Evolutionary conservation across 92 coral and sea anemone genomes (phyloP), one percentile per base, ranked within the genome.

Genomic region (Hydrozoanthus gracilis): DNA sequence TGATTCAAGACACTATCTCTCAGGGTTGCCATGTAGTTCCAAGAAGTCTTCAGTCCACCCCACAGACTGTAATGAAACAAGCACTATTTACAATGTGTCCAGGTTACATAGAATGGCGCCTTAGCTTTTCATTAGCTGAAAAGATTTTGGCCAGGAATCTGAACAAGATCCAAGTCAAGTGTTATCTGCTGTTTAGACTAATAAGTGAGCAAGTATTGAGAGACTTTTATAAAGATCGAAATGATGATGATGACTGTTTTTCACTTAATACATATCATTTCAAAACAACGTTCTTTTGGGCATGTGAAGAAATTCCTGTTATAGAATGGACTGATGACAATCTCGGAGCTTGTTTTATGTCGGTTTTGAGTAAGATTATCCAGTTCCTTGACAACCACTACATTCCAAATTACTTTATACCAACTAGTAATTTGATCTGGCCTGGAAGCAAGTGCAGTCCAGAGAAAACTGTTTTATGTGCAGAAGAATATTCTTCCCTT

Each of bases 281-380:
- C 4, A 67, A 67, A 20, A 67, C 72, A 39, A 67, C 72, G 8
- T 78, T 78, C 61, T 78, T 56, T 55, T 78, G 83, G 83, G 83
- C 61, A 17, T 78, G 83, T 60, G 83, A 78, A 78, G 83, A 58
- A 58, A 46, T 78, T 61, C 71, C 83, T 44, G 8, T 2, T 5
- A 58, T 71, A 45, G 55, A 78, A 78, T 78, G 83, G 83, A 78
- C 44, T n/a, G 83, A 78, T 60, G 83, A 78, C 45, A 78, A 47
- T 58, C 14, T 78, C 12, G 83, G 83, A 56, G 70, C 10, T 4
- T 61, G 71, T 44, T 78, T 78, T 20, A 78, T 78, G 51, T 6
- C 44, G 7, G 83, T 78, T 61, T 44, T 78, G 55, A 11, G 61
- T 9, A 58, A 78, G 11, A 35, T 78, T n/a, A 44, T 78, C 44